phyloP scores from a whole-genome alignment of 2,888 invertebrate species.

The Tipula helvola region DNA sequence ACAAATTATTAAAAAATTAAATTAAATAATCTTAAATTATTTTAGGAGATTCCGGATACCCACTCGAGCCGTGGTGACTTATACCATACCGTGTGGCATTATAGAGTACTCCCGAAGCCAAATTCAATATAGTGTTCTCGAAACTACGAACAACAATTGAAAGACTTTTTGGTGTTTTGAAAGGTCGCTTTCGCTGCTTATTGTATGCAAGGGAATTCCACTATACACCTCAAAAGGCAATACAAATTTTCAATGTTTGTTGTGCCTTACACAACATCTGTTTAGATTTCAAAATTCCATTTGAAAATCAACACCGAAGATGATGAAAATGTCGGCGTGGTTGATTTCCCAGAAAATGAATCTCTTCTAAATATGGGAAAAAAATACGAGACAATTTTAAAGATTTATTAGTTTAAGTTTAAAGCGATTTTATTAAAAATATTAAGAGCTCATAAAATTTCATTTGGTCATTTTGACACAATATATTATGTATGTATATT shows the following conservation, averaged over 20 bases:
- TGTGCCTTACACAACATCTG: background rate
- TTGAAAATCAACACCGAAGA: background rate
- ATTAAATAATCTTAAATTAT: constrained; percentile 13
- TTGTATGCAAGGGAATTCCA: background rate
- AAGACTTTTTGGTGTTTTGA: background rate
- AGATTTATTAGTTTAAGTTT: too few relatives aligned
- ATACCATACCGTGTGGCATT: background rate
- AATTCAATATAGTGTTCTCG: too few relatives aligned
- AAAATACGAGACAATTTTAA: too few relatives aligned
- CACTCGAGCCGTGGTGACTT: background rate
- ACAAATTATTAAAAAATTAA: too few relatives aligned
- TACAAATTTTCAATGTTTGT: background rate
- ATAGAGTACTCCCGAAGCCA: background rate
- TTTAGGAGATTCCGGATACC: constrained; percentile 12
- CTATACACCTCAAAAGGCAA: background rate
- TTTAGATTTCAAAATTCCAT: background rate
- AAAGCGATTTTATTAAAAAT: too few relatives aligned
- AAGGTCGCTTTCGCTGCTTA: background rate
- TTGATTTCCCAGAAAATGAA: too few relatives aligned
- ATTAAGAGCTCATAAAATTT: too few relatives aligned
- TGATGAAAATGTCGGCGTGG: too few relatives aligned
- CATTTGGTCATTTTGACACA: too few relatives aligned
- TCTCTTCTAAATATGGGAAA: too few relatives aligned
- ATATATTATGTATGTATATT: too few relatives aligned
- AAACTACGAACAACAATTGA: too few relatives aligned